These are phyloP conservation scores for Drosophila eugracilis DNA, from an alignment of 1,140 invertebrate genomes.

Conservation along the genomic window DNA sequence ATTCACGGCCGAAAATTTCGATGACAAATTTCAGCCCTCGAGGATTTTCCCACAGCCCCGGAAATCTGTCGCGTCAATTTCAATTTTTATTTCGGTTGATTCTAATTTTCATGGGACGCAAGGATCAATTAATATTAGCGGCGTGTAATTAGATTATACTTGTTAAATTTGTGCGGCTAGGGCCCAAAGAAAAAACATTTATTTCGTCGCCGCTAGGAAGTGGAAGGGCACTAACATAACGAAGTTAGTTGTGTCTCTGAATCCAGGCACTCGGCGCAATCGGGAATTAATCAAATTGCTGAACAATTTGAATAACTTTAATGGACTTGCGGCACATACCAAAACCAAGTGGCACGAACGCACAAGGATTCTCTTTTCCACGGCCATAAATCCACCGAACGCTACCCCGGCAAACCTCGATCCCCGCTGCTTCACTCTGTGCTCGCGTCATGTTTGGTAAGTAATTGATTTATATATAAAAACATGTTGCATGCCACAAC, in stretches of 20 bases:
- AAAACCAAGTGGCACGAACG: slow-evolving; percentile 25
- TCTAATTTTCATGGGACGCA: slow-evolving; percentile 33
- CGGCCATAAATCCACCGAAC: slow-evolving; percentile 52
- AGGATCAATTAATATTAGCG: slow-evolving; percentile 70
- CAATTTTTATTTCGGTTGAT: slow-evolving; percentile 46
- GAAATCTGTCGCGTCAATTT: slow-evolving; percentile 68
- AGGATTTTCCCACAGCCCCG: slow-evolving; percentile 22
- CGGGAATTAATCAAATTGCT: slow-evolving; percentile 57
- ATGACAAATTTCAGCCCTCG: slow-evolving; percentile 59
- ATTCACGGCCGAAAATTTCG: slow-evolving; percentile 50
- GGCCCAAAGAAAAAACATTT: slow-evolving; percentile 43
- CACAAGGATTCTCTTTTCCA: slow-evolving; percentile 36
- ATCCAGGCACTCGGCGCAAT: slow-evolving; percentile 25
- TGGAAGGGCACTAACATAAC: slow-evolving; percentile 26
- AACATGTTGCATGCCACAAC: slow-evolving; percentile 76
- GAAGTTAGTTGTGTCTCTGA: slow-evolving; percentile 37
- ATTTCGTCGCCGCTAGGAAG: not conserved
- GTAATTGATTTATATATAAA: slow-evolving; percentile 83
- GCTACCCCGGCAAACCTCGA: not conserved
- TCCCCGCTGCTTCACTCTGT: not conserved
- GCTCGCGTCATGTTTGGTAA: slow-evolving; percentile 67
- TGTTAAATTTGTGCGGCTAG: slow-evolving; percentile 39
- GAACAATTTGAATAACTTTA: slow-evolving; percentile 63
- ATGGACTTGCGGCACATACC: slow-evolving; percentile 43
- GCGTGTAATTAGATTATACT: slow-evolving; percentile 65